Conservation (phyloP, 2,797 vertebrate genomes). For the Petrocephalus sullivani region DNA sequence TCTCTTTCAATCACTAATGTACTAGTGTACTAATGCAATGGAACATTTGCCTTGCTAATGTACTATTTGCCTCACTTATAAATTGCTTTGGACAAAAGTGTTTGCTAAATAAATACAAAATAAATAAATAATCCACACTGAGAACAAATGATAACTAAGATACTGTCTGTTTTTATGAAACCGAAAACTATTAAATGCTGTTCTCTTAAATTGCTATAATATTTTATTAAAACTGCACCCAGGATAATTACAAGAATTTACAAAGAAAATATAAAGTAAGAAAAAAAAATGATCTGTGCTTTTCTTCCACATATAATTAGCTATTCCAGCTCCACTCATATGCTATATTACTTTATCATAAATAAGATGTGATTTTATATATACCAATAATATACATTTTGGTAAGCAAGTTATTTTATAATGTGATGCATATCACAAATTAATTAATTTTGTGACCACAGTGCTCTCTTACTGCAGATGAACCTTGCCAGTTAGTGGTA, state of each 20-base stretch:
- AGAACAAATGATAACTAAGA: background rate
- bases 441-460: background rate
- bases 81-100: background rate
- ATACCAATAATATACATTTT: background rate
- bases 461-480: background rate
- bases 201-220: background rate
- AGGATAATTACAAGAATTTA: background rate
- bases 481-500: background rate
- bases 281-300: background rate
- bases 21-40: background rate
- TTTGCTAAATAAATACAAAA: background rate
- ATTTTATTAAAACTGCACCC: background rate
- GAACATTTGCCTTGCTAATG: background rate
- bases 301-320: background rate
- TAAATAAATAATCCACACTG: background rate
- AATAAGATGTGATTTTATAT: background rate
- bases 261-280: background rate
- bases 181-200: background rate
- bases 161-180: background rate
- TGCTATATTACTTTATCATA: background rate
- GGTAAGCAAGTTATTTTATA: background rate
- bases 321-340: background rate
- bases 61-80: background rate
- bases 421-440: background rate
- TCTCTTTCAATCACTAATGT: background rate